Percentiles rank a stretch among this genome's conserved stretches.
Evolutionary conservation across 2,797 vertebrate genomes (phyloP).

Genomic region (Brachyalestes nurse): DNA sequence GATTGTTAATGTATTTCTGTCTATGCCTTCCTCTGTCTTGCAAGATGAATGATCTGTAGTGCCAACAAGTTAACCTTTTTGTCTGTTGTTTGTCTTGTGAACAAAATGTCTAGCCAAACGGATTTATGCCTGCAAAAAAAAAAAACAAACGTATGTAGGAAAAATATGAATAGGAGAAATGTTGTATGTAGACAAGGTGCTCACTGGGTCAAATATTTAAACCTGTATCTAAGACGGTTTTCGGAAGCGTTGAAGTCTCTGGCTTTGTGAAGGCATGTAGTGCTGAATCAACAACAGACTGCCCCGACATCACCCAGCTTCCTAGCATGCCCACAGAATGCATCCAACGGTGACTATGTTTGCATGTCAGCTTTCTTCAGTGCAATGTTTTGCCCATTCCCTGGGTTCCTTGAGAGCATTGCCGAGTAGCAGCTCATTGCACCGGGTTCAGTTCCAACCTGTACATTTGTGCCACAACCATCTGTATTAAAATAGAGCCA

Average conservation of each 20-base stretch:
- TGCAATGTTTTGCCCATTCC: constrained; percentile 64
- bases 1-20: constrained; percentile 79
- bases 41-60: constrained; percentile 79
- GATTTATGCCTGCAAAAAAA: constrained; percentile 69
- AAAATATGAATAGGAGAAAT: constrained; percentile 57
- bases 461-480: constrained; percentile 66
- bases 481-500: constrained; percentile 66
- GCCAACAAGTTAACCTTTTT: constrained; percentile 75
- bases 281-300: constrained; percentile 64
- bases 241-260: constrained; percentile 43
- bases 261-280: constrained; percentile 59
- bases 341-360: constrained; percentile 72
- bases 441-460: constrained; percentile 67
- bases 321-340: constrained; percentile 77
- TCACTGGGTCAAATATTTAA: constrained; percentile 52
- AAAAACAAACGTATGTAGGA: constrained; percentile 52
- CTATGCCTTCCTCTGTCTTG: constrained; percentile 81
- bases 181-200: constrained; percentile 61
- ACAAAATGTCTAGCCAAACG: constrained; percentile 75
- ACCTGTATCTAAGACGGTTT: constrained; percentile 46
- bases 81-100: constrained; percentile 74
- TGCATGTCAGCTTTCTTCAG: constrained; percentile 74
- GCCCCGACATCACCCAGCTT: constrained; percentile 62
- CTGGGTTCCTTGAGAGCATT: constrained; percentile 60
- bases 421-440: constrained; percentile 71